Conservation (phyloP, 2,888 invertebrate genomes). For the Eupithecia dodoneata region DNA sequence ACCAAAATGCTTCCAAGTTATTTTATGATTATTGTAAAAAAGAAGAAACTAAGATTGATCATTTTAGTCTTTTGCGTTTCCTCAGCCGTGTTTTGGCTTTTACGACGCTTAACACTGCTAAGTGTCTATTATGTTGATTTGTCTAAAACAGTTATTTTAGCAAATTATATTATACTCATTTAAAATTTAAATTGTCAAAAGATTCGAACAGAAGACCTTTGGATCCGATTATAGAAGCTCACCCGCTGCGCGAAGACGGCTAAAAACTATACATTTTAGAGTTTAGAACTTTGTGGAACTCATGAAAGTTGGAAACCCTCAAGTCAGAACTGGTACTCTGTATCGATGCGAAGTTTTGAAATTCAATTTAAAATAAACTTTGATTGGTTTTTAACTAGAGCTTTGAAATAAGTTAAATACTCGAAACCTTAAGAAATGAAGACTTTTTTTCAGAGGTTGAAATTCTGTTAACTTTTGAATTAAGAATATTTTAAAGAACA, state of each 20-base stretch:
- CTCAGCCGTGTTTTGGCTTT: neutral
- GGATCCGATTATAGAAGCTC: neutral
- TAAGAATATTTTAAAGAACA: neutral
- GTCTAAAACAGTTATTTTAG: neutral
- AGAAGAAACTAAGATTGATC: neutral
- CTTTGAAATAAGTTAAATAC: slow-evolving; percentile 23
- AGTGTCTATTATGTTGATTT: neutral
- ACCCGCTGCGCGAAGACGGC: neutral
- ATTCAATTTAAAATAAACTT: slow-evolving; percentile 42
- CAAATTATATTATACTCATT: no score
- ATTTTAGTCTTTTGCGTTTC: neutral
- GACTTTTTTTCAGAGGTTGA: neutral
- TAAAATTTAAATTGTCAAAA: neutral
- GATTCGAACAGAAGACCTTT: neutral
- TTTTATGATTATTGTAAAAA: neutral
- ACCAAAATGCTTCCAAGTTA: neutral
- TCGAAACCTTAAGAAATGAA: neutral
- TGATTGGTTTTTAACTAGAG: slow-evolving; percentile 36
- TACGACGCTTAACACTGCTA: neutral
- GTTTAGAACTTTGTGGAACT: slow-evolving; percentile 47
- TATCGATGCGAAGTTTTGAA: slow-evolving; percentile 35
- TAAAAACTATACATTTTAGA: slow-evolving; percentile 40
- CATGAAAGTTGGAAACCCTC: slow-evolving; percentile 26
- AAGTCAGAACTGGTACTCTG: slow-evolving; percentile 28
- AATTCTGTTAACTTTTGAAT: neutral